phyloP scores from a whole-genome alignment of 1,140 invertebrate species.

The Drosophila ogumai region DNA sequence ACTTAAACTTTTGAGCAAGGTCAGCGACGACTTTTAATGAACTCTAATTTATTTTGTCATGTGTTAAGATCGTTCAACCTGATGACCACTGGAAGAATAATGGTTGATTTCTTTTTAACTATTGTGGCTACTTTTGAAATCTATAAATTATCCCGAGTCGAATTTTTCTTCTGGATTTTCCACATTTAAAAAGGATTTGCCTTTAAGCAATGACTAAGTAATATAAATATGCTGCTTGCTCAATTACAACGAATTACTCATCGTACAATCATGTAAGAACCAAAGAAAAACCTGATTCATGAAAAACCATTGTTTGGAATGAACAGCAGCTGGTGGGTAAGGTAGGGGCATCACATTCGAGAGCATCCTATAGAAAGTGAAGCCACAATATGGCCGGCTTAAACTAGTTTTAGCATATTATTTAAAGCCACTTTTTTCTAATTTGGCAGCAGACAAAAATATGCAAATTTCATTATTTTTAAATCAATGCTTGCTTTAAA shows the following conservation, averaged over 20 bases:
- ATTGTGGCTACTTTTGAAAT: no score
- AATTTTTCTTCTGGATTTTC: not conserved
- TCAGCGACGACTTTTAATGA: not conserved
- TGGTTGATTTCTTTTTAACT: not conserved
- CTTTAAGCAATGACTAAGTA: not conserved
- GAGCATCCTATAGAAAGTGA: slow-evolving; percentile 30
- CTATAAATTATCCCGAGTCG: not conserved
- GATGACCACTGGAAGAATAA: not conserved
- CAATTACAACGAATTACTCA: slow-evolving; percentile 38
- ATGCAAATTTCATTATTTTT: slow-evolving; percentile 27
- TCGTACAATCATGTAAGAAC: slow-evolving; percentile 9
- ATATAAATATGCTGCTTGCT: not conserved
- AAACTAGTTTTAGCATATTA: slow-evolving; percentile 19
- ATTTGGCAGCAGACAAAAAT: slow-evolving; percentile 12
- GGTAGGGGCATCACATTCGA: not conserved
- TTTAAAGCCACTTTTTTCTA: slow-evolving; percentile 10
- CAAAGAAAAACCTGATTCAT: slow-evolving; percentile 22
- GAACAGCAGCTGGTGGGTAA: not conserved
- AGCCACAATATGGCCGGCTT: slow-evolving; percentile 4
- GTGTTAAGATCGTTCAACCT: slow-evolving; percentile 9
- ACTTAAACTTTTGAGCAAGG: not conserved
- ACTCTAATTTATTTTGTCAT: not conserved
- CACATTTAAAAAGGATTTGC: not conserved
- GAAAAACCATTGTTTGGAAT: slow-evolving; percentile 19
- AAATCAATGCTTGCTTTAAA: slow-evolving; percentile 5